A percentile compares a stretch with the other conserved stretches of the same genome.
phyloP scores from a whole-genome alignment of 2,888 invertebrate genomes.

The Leptopilina drosophilae region DNA sequence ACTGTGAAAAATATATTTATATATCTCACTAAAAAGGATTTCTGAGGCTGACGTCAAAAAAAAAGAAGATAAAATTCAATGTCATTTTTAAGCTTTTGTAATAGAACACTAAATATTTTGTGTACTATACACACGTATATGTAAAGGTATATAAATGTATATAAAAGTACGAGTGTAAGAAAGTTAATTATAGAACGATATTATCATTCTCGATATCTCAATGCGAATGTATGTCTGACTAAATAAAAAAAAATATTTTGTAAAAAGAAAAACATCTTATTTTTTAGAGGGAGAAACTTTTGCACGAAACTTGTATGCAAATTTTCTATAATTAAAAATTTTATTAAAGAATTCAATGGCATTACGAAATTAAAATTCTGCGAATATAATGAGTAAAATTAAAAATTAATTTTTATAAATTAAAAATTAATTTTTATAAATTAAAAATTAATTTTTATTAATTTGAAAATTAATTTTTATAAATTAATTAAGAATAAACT shows the following conservation, averaged over 20 bases:
- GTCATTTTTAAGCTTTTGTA: constrained; percentile 8
- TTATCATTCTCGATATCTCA: constrained; percentile 29
- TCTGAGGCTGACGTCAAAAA: neutral
- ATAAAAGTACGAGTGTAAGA: neutral
- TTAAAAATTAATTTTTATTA: too few relatives aligned
- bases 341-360: too few relatives aligned
- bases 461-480: too few relatives aligned
- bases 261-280: neutral
- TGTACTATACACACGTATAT: neutral
- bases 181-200: constrained; percentile 32
- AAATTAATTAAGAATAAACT: too few relatives aligned
- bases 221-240: neutral
- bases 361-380: too few relatives aligned
- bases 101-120: neutral
- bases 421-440: too few relatives aligned
- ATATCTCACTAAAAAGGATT: neutral
- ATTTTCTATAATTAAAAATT: neutral
- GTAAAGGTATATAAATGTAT: neutral
- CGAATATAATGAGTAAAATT: too few relatives aligned
- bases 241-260: neutral
- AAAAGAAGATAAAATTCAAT: constrained; percentile 10
- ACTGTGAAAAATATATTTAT: neutral
- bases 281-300: neutral
- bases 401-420: too few relatives aligned
- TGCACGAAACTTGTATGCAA: neutral